Conservation (phyloP, 2,797 vertebrate species). For the Xyrichtys novacula region DNA sequence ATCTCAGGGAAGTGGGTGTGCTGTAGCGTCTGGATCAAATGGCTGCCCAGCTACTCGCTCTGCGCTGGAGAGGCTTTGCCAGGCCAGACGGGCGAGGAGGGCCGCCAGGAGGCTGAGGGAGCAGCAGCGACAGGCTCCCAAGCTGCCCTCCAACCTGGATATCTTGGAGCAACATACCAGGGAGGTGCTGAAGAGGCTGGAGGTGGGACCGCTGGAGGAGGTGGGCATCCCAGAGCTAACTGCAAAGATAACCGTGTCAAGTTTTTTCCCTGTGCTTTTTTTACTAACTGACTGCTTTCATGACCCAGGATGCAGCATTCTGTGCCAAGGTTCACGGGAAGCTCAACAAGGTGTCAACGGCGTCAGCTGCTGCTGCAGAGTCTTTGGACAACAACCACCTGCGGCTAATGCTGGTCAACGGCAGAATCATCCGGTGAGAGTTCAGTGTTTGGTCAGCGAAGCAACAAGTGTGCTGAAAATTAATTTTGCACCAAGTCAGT, state of each 20-base stretch:
- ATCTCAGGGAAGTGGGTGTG: constrained; percentile 92
- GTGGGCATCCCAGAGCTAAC: constrained; percentile 78
- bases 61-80: constrained; percentile 88
- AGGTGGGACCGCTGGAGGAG: constrained; percentile 94
- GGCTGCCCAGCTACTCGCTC: constrained; percentile 89
- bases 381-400: constrained; percentile 92
- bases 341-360: constrained; percentile 94
- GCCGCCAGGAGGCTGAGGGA: constrained; percentile 92
- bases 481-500: too few relatives aligned
- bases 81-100: constrained; percentile 87
- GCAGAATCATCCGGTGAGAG: constrained; percentile 94
- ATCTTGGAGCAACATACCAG: constrained; percentile 95
- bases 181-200: constrained; percentile 94
- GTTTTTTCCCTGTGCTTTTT: too few relatives aligned
- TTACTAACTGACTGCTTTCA: neutral
- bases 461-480: too few relatives aligned
- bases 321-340: constrained; percentile 90
- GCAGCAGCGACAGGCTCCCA: constrained; percentile 81
- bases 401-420: constrained; percentile 93
- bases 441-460: neutral
- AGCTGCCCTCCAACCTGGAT: constrained; percentile 93
- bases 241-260: too few relatives aligned
- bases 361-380: constrained; percentile 90
- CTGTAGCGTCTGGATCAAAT: constrained; percentile 52
- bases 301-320: constrained; percentile 87